Base-by-base conservation (phyloP, 2,113 vertebrate species). In the Tichodroma muraria region DNA sequence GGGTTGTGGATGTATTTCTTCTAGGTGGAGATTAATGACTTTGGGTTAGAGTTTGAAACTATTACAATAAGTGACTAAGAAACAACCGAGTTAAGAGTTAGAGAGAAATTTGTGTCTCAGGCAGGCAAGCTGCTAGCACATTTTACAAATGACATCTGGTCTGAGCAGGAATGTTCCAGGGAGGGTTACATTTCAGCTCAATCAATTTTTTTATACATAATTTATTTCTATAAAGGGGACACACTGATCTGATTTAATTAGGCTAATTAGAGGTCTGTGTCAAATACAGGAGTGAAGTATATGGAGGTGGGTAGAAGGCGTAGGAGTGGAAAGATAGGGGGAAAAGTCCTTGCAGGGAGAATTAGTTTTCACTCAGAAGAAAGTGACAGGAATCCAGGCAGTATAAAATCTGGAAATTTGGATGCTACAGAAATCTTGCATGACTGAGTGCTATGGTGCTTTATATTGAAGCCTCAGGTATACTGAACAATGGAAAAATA, bases 211-310 rank as follows among this genome's bases (percentile, higher is more conserved):
- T 89, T 24, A 91, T 70, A 53, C 61, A 71, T 94, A 79, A 94
- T 93, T 93, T 92, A 91, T 93, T 79, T 64, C 66, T 76, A 49
- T 79, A 85, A 94, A 89, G 50, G 31, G 56, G 64, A 92, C 88
- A 92, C 17, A 73, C 31, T 60, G 72, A 71, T 93, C 83, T 81
- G 65, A 78, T 90, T 86, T 94, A 95, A 96, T 94, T 90, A 81
- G 83, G 60, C 60, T 93, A 93, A 96, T 90, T 95, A 83, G 47
- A 93, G 56, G 72, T 84, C 85, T 86, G 8, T 90, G 76, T 94
- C 85, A 95, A 91, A 93, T 80, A 73, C 24, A 77, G 72, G 56
- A 92, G 35, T 70, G 86, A 93, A 90, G 73, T 61, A 75, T 76
- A 53, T 79, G 71, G 53, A 86, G 72, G 83, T 87, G 57, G 44